Evolutionary conservation across 2,888 invertebrate species (phyloP).

Genomic region (Exocentrus adspersus): DNA sequence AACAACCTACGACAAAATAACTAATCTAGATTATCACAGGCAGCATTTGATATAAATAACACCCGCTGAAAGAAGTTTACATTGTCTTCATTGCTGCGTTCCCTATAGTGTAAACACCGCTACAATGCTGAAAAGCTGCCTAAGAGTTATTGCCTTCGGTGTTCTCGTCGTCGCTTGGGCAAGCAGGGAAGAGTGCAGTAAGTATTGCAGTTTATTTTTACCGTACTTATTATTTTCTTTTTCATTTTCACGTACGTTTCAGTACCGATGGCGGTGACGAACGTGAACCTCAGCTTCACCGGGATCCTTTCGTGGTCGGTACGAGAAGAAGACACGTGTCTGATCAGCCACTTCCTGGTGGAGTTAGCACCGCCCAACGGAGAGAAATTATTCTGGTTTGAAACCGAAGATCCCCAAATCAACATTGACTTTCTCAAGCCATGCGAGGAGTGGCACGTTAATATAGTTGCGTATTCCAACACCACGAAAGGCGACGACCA

Average conservation of each 20-base stretch:
- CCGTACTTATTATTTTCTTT: too few species aligned
- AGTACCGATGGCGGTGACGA: not conserved
- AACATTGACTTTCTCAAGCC: not conserved
- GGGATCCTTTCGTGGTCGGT: not conserved
- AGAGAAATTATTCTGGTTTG: not conserved
- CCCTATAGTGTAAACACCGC: too few species aligned
- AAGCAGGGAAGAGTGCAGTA: not conserved
- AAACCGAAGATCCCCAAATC: not conserved
- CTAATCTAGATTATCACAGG: too few species aligned
- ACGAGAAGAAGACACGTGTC: not conserved
- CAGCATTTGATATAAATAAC: too few species aligned
- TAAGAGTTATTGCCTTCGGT: not conserved
- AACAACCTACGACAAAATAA: too few species aligned
- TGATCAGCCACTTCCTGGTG: not conserved
- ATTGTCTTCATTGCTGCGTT: too few species aligned
- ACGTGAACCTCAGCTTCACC: not conserved
- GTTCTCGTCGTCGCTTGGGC: not conserved
- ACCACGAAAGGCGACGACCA: not conserved
- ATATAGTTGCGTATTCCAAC: not conserved
- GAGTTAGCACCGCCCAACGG: not conserved
- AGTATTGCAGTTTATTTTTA: not conserved
- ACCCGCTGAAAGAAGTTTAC: too few species aligned
- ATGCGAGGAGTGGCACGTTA: not conserved
- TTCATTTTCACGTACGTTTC: not conserved
- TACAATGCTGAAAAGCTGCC: too few species aligned